Evolutionary conservation across 2,888 invertebrate genomes (phyloP).

Genomic region (Graphium colonna): DNA sequence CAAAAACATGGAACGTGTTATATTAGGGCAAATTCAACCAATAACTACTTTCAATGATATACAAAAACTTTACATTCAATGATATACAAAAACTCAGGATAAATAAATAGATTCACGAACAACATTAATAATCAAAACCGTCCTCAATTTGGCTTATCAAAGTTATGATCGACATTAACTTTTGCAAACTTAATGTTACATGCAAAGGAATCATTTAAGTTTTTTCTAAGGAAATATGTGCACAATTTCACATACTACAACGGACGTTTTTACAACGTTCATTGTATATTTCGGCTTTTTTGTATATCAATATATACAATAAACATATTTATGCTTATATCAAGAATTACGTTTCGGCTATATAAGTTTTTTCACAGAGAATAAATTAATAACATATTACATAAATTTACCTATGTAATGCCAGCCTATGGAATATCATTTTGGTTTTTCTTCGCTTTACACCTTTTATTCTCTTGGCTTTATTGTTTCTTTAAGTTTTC

Average conservation of each 20-base stretch:
- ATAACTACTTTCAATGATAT: background rate
- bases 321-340: too few species aligned
- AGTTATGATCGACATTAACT: too few species aligned
- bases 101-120: too few species aligned
- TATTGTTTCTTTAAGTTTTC: background rate
- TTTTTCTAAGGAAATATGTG: too few species aligned
- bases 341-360: too few species aligned
- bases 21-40: background rate
- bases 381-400: background rate
- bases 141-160: too few species aligned
- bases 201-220: too few species aligned
- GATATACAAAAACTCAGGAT: too few species aligned
- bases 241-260: background rate
- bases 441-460: background rate
- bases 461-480: background rate
- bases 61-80: background rate
- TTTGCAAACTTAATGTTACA: too few species aligned
- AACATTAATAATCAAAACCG: too few species aligned
- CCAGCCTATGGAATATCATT: constrained; percentile 16
- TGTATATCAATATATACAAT: background rate
- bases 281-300: background rate
- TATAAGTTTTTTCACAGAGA: too few species aligned
- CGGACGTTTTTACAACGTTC: background rate
- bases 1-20: background rate
- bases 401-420: constrained; percentile 4